These are phyloP conservation scores for Fabriciana adippe DNA, from an alignment of 2,888 invertebrate species.

Conservation along the genomic window DNA sequence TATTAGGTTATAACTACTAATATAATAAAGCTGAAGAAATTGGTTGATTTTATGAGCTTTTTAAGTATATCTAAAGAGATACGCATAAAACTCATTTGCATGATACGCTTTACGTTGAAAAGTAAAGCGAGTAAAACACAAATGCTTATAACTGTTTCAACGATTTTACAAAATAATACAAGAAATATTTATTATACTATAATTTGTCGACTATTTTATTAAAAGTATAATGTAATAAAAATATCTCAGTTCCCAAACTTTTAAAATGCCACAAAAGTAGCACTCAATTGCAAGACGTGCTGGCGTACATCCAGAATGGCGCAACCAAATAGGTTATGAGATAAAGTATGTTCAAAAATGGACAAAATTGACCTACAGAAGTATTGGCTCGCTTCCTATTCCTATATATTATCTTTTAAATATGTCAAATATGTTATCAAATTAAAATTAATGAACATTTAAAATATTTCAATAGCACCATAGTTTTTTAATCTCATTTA, in stretches of 20 bases:
- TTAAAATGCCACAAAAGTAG: slow-evolving; percentile 3
- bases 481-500: no score
- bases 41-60: no score
- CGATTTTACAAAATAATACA: not conserved
- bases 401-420: not conserved
- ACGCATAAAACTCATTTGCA: no score
- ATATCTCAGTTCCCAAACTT: not conserved
- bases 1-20: no score
- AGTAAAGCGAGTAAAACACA: no score
- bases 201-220: no score
- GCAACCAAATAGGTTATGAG: slow-evolving; percentile 23
- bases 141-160: no score
- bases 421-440: not conserved
- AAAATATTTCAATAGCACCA: no score
- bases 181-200: no score
- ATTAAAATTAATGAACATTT: not conserved
- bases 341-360: slow-evolving; percentile 14
- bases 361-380: slow-evolving; percentile 7
- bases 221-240: slow-evolving; percentile 2
- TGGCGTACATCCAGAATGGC: slow-evolving; percentile 21
- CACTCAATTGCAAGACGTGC: slow-evolving; percentile 13
- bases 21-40: no score
- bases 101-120: no score
- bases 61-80: no score
- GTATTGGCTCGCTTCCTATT: slow-evolving; percentile 4